Evolutionary conservation across 2,888 invertebrate genomes (phyloP), one percentile per base, ranked within the genome.

Genomic region (Ormyrus thymus): DNA sequence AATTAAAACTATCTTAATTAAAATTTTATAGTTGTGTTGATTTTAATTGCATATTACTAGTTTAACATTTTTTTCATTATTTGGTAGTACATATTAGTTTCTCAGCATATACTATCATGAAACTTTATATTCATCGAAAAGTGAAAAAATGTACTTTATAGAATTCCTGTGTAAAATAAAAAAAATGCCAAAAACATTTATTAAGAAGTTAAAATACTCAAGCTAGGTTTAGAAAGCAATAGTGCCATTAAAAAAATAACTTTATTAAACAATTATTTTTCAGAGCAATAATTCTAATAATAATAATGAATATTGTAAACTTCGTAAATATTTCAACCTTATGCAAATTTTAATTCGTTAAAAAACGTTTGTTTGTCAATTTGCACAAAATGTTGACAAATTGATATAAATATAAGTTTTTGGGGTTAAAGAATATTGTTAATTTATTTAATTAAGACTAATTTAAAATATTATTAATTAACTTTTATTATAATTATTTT

Each of bases 401-500:
- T 29, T 29, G 29, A 29, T 29, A 55, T 53, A 15, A 55, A 66
- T 55, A 71, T 29, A 50, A 48, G 50, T 69, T 15, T 8, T n/a
- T 71, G 7, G 1, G 48, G 56, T 1, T 43, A 64, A 9, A 51
- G 71, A 45, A 81, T 29, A 11, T 9, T 55, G 7, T 13, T 48
- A n/a, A 29, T 62, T 77, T 68, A 64, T 46, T 53, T 66, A 64
- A 45, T 77, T 7, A 74, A 70, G 65, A 29, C 29, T 29, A 29
- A 4, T 29, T 29, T 29, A 29, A 53, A 74, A 65, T 69, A 68
- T 62, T 50, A 74, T 74, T 70, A 53, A 81, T 77, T 6, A 73
- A 79, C 46, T 74, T 69, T 73, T 66, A 65, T 81, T 81, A 75
- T 55, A 73, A 65, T 75, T 13, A 64, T 65, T 73, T 56, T 15